phyloP scores from a whole-genome alignment of 2,888 invertebrate species.

The Amblyjoppa proteus region DNA sequence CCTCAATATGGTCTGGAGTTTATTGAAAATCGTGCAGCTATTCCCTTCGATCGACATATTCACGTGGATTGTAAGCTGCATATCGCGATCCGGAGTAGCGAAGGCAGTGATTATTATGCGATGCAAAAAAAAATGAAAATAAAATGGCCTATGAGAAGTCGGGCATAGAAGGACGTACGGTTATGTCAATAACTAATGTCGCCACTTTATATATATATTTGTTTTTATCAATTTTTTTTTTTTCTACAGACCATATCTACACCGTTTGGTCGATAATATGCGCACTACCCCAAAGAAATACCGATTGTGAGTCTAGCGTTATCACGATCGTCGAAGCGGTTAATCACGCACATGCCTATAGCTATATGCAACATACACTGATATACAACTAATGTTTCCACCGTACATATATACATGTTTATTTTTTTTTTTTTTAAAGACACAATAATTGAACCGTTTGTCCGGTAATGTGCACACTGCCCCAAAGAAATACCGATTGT shows the following conservation, averaged over 20 bases:
- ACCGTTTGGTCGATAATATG: not conserved
- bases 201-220: not conserved
- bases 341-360: constrained; percentile 35
- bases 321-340: constrained; percentile 30
- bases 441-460: not conserved
- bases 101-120: not conserved
- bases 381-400: not conserved
- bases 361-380: not conserved
- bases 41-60: not conserved
- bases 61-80: not conserved
- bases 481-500: constrained; percentile 45
- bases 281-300: constrained; percentile 42
- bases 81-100: not conserved
- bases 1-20: too few relatives aligned
- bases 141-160: not conserved
- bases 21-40: too few relatives aligned
- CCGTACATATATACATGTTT: too few relatives aligned
- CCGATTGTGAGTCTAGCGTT: constrained; percentile 48
- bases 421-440: too few relatives aligned
- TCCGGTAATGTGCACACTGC: constrained; percentile 5
- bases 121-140: not conserved
- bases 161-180: not conserved
- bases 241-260: not conserved
- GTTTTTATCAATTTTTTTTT: too few relatives aligned
- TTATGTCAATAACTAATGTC: not conserved